Base-by-base conservation (phyloP, 2,888 invertebrate genomes). In the Helleia helle region DNA sequence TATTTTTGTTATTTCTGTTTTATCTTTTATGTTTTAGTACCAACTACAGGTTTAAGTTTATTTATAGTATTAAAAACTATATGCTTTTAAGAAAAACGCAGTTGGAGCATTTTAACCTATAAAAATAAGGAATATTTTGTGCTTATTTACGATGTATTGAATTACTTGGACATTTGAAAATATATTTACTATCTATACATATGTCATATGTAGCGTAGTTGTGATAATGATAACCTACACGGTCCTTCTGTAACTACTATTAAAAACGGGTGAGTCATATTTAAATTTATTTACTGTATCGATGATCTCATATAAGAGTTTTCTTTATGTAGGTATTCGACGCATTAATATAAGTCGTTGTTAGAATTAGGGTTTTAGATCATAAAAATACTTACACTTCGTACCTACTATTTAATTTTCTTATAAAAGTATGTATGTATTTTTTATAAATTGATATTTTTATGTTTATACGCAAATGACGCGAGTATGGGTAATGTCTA, bases 271-370 rank as follows among this genome's bases (percentile, higher is more conserved):
- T 86, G 85, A 86, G 84, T 86, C 85, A 86, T 79, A 74, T 81
- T 83, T 85, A 85, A 80, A 83, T 84, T 81, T 85, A 83, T 84
- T 76, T 80, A 73, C 71, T 69, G 66, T 80, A 83, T 81, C 77
- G 83, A 83, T 85, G 84, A 83, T 80, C 81, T 83, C 85, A 84
- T 80, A 68, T 51, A 58, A 58, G 55, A 55, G 53, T 56, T 52
- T 51, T n/a, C n/a, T n/a, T n/a, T n/a, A 52, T 52, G 54, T 59
- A 58, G 49, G 55, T 53, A 48, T 46, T 51, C 48, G 43, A 38
- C 7, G 34, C 34, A 17, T 17, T 30, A 4, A 18, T 22, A 34
- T 11, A 22, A 34, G 54, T 58, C 55, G 56, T 49, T 50, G 47
- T 49, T 22, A 34, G 9, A 11, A 22, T 34, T 12, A 3, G 34